Conservation (phyloP, 1,140 invertebrate genomes). For the Metopolophium dirhodum region DNA sequence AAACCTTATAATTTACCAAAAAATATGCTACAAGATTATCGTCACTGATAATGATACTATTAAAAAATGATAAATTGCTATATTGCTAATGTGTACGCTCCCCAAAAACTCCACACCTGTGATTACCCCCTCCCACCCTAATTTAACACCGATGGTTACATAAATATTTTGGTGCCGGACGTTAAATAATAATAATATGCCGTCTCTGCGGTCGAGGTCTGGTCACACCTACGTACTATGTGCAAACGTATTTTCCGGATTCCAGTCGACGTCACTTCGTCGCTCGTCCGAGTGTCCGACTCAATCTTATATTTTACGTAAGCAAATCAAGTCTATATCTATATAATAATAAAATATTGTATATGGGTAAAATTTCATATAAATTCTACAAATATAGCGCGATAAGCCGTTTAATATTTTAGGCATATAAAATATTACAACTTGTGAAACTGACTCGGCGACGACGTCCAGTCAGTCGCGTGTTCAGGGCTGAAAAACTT, state of each 20-base stretch:
- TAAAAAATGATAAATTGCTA: neutral
- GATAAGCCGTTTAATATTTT: neutral
- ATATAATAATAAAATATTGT: neutral
- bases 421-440: neutral
- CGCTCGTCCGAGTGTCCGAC: neutral
- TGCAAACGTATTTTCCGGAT: neutral
- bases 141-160: neutral
- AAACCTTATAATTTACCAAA: no score
- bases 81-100: neutral
- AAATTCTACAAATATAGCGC: neutral
- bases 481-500: slow-evolving; percentile 46
- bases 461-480: neutral
- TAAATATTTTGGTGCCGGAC: no score
- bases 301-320: neutral
- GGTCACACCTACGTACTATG: neutral
- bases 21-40: neutral
- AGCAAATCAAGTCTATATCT: neutral
- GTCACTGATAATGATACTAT: neutral
- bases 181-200: neutral
- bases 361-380: neutral
- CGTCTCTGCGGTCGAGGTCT: neutral
- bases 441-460: neutral
- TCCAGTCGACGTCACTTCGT: neutral
- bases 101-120: neutral
- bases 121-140: neutral